These are phyloP conservation scores for Muscicapa comitata DNA, from an alignment of 2,797 vertebrate genomes.

Conservation along the genomic window DNA sequence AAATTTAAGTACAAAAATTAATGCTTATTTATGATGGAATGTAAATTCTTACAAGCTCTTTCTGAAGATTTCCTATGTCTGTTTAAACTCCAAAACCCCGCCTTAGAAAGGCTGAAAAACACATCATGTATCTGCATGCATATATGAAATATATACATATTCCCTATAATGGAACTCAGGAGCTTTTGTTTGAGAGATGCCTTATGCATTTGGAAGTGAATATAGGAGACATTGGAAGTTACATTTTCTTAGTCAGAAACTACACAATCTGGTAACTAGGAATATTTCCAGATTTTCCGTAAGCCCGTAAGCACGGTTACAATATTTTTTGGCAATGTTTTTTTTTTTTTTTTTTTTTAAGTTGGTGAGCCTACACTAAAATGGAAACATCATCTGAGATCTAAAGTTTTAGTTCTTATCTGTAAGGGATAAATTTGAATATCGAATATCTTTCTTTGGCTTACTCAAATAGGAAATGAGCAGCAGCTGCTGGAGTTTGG, in stretches of 20 bases:
- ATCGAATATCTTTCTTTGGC: background rate
- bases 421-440: background rate
- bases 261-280: background rate
- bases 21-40: background rate
- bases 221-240: background rate
- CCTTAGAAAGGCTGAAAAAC: background rate
- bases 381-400: background rate
- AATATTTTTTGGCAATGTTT: background rate
- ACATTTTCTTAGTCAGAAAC: background rate
- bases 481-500: background rate
- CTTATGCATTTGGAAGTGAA: background rate
- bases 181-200: background rate
- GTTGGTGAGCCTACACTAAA: background rate
- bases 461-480: background rate
- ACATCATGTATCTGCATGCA: rapidly evolving
- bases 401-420: background rate
- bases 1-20: background rate
- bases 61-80: background rate
- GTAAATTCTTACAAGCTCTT: background rate
- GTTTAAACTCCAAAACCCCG: background rate
- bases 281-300: background rate
- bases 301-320: background rate
- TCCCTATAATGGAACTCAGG: background rate
- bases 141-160: background rate
- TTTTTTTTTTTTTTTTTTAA: background rate